These are phyloP conservation scores for Xiphophorus hellerii DNA, from an alignment of 2,113 vertebrate genomes.

Conservation along the genomic window DNA sequence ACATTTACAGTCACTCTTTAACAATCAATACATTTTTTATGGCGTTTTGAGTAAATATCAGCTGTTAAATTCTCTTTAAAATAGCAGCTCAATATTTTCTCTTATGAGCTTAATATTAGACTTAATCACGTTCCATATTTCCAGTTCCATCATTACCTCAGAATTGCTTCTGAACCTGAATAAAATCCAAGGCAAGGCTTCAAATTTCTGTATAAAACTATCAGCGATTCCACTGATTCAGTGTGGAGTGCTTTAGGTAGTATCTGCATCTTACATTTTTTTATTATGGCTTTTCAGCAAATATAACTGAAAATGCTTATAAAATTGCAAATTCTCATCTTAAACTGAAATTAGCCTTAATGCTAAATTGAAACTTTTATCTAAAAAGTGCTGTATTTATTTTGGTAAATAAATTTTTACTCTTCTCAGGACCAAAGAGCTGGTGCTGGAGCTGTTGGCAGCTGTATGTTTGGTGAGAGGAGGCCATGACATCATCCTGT, in stretches of 20 bases:
- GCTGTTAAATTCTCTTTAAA: not conserved
- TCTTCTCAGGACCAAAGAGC: constrained; percentile 89
- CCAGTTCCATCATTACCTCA: too few relatives aligned
- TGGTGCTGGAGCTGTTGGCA: constrained; percentile 92
- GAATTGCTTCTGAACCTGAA: too few relatives aligned
- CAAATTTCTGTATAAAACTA: too few relatives aligned
- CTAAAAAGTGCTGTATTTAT: not conserved
- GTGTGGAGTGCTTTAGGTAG: too few relatives aligned
- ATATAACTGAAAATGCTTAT: too few relatives aligned
- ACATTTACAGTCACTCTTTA: too few relatives aligned
- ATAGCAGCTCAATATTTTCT: not conserved
- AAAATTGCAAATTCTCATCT: not conserved
- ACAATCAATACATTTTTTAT: not conserved
- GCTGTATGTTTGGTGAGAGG: constrained; percentile 96
- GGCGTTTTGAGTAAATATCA: not conserved
- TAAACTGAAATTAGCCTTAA: not conserved
- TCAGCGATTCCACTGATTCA: too few relatives aligned
- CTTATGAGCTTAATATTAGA: not conserved
- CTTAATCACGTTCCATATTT: too few relatives aligned
- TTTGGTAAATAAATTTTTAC: not conserved
- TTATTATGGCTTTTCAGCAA: not conserved
- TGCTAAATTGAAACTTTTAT: not conserved
- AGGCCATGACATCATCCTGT: constrained; percentile 97
- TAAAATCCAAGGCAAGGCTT: too few relatives aligned
- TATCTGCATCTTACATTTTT: not conserved